Evolutionary conservation across 2,797 vertebrate genomes (phyloP), one percentile per base, ranked within the genome.

Genomic region (Aeoliscus strigatus): DNA sequence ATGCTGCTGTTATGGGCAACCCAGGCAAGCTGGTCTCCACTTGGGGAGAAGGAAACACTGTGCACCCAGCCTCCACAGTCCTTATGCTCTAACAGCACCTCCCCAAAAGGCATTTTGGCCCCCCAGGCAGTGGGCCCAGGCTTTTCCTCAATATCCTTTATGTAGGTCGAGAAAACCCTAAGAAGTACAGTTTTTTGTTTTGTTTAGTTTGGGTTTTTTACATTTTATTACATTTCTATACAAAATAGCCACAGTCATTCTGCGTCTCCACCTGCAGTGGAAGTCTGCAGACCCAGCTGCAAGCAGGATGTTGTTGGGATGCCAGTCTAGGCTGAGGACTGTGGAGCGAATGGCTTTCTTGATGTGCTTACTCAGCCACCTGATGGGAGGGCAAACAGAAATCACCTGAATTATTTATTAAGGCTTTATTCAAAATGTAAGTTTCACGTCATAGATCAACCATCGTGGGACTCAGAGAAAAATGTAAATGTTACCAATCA

Each of bases 321-420:
- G 90, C 91, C 88, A 88, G 70, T 87, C 80, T 60, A 90, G 79
- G 74, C 81, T 85, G 26, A 88, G 80, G 27, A 88, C 69, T 1
- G 90, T 89, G 56, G 88, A 90, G 50, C 82, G 60, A 59, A 90
- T 80, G 6, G 71, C 39, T 59, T 89, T 89, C 60, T 82, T 88
- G 24, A 84, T 80, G 78, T 91, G 89, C 63, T 93, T 93, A 66
- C 90, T 91, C 55, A 89, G 80, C 92, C 90, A 92, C 91, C 91
- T 93, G 74, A 53, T 41, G 51, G 21, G 2, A 25, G 27, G 12
- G 2, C 33, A 23, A 37, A 24, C 4, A 9, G 21, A 25, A 27
- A 36, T 40, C 49, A 29, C 16, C 5, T 11, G 6, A 4, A 32
- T 23, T 5, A 21, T 21, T 21, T 21, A 21, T 21, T 21, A 21